Conservation (phyloP, 2,797 vertebrate genomes). For the Lacerta bilineata region DNA sequence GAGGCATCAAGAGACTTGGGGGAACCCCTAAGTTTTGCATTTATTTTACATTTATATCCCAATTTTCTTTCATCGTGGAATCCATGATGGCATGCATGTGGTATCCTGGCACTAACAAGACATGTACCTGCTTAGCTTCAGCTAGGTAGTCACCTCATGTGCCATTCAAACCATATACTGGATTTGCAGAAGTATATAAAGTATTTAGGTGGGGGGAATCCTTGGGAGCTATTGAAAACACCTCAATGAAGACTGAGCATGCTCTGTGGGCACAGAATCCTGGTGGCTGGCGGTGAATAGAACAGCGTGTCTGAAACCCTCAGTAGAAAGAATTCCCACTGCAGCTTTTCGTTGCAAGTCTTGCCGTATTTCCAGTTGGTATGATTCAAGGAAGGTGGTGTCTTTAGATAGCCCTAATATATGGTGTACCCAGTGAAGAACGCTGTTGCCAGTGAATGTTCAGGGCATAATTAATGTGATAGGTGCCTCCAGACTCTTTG, state of each 20-base stretch:
- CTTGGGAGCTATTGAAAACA: no score
- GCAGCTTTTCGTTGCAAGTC: neutral
- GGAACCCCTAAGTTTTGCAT: no score
- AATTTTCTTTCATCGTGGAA: no score
- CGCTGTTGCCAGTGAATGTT: neutral
- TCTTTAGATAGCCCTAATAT: no score
- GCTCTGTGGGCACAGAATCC: neutral
- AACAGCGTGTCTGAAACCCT: neutral
- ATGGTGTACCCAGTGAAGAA: neutral
- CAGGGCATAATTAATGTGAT: neutral
- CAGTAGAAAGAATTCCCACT: neutral
- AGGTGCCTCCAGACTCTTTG: slow-evolving; percentile 1
- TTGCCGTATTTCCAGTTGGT: neutral
- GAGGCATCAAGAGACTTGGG: neutral
- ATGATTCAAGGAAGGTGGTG: neutral
- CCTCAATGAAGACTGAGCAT: neutral
- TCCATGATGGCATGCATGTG: no score
- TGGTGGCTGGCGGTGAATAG: neutral
- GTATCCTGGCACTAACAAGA: no score
- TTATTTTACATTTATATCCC: no score
- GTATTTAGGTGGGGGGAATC: neutral
- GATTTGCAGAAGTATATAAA: neutral
- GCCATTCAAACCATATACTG: neutral
- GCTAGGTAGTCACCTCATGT: no score
- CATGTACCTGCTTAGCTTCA: no score